A percentile compares a stretch with the other conserved stretches of the same genome.
phyloP scores from a whole-genome alignment of 2,888 invertebrate species.

The Zygaena filipendulae region DNA sequence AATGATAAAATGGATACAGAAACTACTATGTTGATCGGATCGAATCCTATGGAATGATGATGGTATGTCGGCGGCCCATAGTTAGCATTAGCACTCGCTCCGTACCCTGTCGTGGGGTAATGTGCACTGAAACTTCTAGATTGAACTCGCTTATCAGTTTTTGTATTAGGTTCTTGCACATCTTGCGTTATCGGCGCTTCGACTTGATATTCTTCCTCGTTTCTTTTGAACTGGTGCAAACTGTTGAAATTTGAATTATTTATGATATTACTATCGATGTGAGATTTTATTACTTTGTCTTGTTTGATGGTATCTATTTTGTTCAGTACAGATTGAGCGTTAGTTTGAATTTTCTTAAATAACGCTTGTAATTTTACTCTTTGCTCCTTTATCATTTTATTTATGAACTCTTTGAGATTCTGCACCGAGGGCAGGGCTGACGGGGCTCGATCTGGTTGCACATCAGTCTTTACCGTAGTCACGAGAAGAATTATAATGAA shows the following conservation, averaged over 20 bases:
- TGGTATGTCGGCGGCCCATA: constrained; percentile 43
- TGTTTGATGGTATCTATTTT: constrained; percentile 40
- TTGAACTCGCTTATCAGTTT: no score
- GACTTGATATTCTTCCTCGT: constrained; percentile 30
- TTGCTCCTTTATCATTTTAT: constrained; percentile 48
- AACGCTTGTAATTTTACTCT: constrained; percentile 44
- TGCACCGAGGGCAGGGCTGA: constrained; percentile 25
- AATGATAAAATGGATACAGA: constrained; percentile 58
- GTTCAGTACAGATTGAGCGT: constrained; percentile 42
- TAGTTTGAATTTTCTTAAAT: constrained; percentile 45
- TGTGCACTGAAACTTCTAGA: constrained; percentile 39
- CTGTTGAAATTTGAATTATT: no score
- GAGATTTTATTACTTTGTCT: no score
- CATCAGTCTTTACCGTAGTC: constrained; percentile 32
- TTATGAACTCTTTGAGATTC: constrained; percentile 41
- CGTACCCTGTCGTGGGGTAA: constrained; percentile 40
- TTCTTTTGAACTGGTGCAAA: constrained; percentile 5
- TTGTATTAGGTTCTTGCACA: constrained; percentile 20
- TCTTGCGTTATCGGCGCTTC: constrained; percentile 35
- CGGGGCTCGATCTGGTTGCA: constrained; percentile 22
- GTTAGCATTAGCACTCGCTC: constrained; percentile 35
- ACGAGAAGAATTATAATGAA: constrained; percentile 33
- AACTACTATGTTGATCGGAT: constrained; percentile 59
- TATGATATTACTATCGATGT: no score
- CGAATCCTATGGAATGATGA: constrained; percentile 62